These are phyloP conservation scores for Macrobrachium rosenbergii DNA, from an alignment of 1,140 invertebrate species.

Conservation along the genomic window DNA sequence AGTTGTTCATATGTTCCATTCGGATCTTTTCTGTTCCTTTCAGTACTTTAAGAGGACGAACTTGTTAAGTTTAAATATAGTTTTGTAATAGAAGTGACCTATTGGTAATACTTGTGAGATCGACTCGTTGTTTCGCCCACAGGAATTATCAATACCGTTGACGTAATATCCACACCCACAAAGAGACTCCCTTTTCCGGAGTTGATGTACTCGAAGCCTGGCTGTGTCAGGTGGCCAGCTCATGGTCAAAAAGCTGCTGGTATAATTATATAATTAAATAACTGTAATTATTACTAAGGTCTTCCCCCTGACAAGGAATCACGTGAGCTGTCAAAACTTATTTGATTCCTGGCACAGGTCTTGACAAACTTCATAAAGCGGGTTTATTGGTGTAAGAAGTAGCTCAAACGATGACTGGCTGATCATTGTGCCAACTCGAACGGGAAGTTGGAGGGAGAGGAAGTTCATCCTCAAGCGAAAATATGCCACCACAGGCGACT, in stretches of 20 bases:
- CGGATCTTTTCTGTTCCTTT: conserved; percentile 13
- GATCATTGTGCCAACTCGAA: conserved; percentile 47
- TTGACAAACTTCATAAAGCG: conserved; percentile 58
- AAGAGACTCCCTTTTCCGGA: conserved; percentile 18
- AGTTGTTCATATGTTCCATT: conserved; percentile 33
- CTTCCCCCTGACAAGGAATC: conserved; percentile 62
- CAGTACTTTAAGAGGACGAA: conserved; percentile 20
- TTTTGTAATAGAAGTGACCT: conserved; percentile 21
- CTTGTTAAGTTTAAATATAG: conserved; percentile 8
- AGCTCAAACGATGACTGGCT: conserved; percentile 59
- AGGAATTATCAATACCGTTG: conserved; percentile 32
- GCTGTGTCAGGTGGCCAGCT: conserved; percentile 60
- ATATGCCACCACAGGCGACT: too few species aligned
- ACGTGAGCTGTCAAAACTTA: conserved; percentile 53
- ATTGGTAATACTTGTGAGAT: conserved; percentile 47
- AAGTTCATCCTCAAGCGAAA: neutral
- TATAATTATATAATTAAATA: conserved; percentile 26
- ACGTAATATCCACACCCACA: conserved; percentile 26
- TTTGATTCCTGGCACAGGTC: conserved; percentile 62
- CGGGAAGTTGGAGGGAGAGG: neutral
- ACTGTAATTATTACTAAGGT: conserved; percentile 39
- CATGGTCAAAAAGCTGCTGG: conserved; percentile 50
- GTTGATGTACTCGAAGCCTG: conserved; percentile 36
- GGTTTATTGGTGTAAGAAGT: conserved; percentile 58
- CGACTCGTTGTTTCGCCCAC: neutral